Percentiles rank a stretch among this genome's conserved stretches.
Conservation (phyloP, 2,888 invertebrate genomes). For the Hirtodrosophila confusa region DNA sequence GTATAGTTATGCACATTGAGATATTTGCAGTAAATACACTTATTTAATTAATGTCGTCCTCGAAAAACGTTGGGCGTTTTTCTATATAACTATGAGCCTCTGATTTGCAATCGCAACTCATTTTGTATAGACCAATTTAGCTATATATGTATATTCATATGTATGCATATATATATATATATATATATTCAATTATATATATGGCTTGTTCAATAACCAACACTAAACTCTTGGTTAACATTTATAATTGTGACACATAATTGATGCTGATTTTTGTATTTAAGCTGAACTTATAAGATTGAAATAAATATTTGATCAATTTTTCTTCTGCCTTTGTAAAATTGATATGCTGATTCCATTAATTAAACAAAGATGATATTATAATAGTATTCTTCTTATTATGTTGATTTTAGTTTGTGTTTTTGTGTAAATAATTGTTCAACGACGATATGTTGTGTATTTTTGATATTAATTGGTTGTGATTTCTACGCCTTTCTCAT, state of each 20-base stretch:
- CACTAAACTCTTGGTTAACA: constrained; percentile 81
- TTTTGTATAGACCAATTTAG: constrained; percentile 67
- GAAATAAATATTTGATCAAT: constrained; percentile 31
- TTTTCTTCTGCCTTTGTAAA: constrained; percentile 70
- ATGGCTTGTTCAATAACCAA: constrained; percentile 68
- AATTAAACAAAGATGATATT: constrained; percentile 69
- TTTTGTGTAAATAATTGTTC: constrained; percentile 56
- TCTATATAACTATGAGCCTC: constrained; percentile 44
- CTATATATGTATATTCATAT: constrained; percentile 54
- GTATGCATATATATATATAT: constrained; percentile 32
- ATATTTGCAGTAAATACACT: constrained; percentile 72
- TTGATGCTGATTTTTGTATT: constrained; percentile 58
- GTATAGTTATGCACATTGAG: constrained; percentile 54
- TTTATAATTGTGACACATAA: constrained; percentile 61
- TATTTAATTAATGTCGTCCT: constrained; percentile 75
- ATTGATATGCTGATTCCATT: constrained; percentile 84
- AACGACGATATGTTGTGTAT: constrained; percentile 76
- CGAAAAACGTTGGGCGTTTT: constrained; percentile 39
- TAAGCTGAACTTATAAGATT: constrained; percentile 40
- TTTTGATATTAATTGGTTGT: constrained; percentile 77
- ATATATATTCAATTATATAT: constrained; percentile 13
- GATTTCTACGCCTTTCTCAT: constrained; percentile 49
- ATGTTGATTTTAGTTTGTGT: constrained; percentile 17
- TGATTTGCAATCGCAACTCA: constrained; percentile 77
- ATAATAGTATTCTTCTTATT: constrained; percentile 15